phyloP scores from a whole-genome alignment of 2,797 vertebrate genomes.

The Meriones psammophilus region DNA sequence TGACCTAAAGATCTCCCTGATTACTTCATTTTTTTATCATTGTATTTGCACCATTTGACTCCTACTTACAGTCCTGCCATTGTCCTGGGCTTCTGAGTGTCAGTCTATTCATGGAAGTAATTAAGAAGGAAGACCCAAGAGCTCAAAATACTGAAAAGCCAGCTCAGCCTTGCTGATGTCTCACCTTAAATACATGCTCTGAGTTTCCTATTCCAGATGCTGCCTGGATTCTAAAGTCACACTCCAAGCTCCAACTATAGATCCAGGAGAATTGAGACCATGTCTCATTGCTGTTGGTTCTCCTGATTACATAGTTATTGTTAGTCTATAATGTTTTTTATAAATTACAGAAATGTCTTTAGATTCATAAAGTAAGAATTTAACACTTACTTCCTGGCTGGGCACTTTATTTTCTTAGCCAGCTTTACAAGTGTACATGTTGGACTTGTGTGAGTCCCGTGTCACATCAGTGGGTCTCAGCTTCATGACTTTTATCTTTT shows the following conservation, averaged over 20 bases:
- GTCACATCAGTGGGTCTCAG: background rate
- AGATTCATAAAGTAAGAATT: background rate
- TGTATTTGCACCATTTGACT: background rate
- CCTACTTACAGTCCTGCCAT: background rate
- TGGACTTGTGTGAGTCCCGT: background rate
- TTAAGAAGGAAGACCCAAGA: constrained; percentile 26
- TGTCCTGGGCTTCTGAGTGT: background rate
- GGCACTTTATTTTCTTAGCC: background rate
- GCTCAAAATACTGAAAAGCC: background rate
- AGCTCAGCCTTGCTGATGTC: background rate
- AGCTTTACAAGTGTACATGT: background rate
- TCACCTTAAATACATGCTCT: background rate
- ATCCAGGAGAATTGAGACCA: background rate
- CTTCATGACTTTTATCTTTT: background rate
- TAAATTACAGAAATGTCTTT: constrained; percentile 25
- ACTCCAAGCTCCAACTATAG: background rate
- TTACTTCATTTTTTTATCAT: background rate
- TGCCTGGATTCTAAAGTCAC: constrained; percentile 12
- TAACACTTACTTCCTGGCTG: background rate
- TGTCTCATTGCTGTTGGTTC: background rate
- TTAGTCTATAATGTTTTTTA: background rate
- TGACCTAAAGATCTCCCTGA: background rate
- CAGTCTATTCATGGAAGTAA: background rate
- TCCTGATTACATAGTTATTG: background rate
- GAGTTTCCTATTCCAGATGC: background rate